Base-by-base conservation (phyloP, 2,888 invertebrate species). In the Trilocha varians region DNA sequence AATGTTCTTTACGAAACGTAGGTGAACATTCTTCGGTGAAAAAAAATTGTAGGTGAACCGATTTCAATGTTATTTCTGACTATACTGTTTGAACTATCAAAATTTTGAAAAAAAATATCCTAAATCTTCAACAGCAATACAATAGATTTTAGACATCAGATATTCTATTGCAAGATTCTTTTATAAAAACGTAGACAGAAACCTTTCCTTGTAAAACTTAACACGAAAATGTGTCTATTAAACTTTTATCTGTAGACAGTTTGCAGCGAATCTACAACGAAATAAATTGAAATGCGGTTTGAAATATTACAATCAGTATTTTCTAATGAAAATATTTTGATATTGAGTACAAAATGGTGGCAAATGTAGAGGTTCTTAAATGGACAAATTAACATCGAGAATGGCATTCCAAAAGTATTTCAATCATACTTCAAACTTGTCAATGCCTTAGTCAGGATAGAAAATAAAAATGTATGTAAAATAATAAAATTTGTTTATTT, bases 401-500 rank as follows among this genome's bases (percentile, higher is more conserved):
- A 50, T 51, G 57, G 79, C 78, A 79, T 82, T 77, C 78, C 71
- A 80, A 83, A 74, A 83, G 78, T 83, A 83, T 82, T 63, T 55
- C 42, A 47, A 53, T 34, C 53, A 82, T 82, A 82, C 76, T 82
- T 59, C 78, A 32, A 78, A 64, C 78, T 80, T 78, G 74, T 54
- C 50, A 73, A 76, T 78, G 77, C 73, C 61, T 17, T 17, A 25
- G 25, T 25, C 11, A 25, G 2, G 25, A 3, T 3, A 9, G 25
- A n/a, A 38, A 33, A 44, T 17, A 36, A 48, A 42, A 40, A 42
- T 39, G 38, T 35, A 44, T 17, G 41, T 40, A 47, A 42, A 35
- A 38, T 43, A 47, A 34, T 52, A 36, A 38, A 34, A 45, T 41
- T 52, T 52, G 49, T 48, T 45, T 53, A 54, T 60, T 53, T 48